Evolutionary conservation across 23 tunicate species (phyloP).

Genomic region (Clavelina lepadiformis): DNA sequence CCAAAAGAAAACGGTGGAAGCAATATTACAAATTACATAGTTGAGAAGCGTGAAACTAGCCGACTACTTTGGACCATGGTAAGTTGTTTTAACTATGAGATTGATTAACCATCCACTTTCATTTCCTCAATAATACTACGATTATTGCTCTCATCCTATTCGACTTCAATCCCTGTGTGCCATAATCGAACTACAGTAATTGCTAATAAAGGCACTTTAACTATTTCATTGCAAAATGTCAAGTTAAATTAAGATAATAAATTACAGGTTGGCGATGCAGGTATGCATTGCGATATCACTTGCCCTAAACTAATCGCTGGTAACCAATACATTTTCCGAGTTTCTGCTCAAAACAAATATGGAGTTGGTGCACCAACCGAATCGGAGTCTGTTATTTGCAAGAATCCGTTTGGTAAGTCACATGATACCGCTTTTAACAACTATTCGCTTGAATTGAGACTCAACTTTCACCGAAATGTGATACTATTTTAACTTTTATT

Average conservation of each 20-base stretch:
- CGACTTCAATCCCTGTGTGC: too few species aligned
- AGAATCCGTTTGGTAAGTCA: conserved; percentile 81
- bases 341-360: conserved; percentile 86
- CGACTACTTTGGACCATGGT: conserved; percentile 85
- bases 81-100: conserved; percentile 3
- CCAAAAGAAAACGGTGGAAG: conserved; percentile 86
- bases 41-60: conserved; percentile 92
- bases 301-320: conserved; percentile 62
- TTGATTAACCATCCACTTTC: too few species aligned
- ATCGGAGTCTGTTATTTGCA: conserved; percentile 57
- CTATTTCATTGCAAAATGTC: too few species aligned
- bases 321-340: conserved; percentile 92
- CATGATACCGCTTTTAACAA: too few species aligned
- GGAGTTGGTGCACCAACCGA: conserved; percentile 58
- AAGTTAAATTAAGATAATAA: neutral
- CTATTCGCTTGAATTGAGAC: too few species aligned
- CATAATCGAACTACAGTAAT: too few species aligned
- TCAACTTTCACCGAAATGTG: too few species aligned
- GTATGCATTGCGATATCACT: conserved; percentile 48
- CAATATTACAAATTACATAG: conserved; percentile 70
- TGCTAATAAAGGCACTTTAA: too few species aligned
- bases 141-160: too few species aligned
- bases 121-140: too few species aligned
- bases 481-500: too few species aligned
- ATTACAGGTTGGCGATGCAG: conserved; percentile 62